Percentiles rank a stretch among this genome's conserved stretches.
phyloP scores from a whole-genome alignment of 1,140 invertebrate genomes.

The Bicyclus anynana region DNA sequence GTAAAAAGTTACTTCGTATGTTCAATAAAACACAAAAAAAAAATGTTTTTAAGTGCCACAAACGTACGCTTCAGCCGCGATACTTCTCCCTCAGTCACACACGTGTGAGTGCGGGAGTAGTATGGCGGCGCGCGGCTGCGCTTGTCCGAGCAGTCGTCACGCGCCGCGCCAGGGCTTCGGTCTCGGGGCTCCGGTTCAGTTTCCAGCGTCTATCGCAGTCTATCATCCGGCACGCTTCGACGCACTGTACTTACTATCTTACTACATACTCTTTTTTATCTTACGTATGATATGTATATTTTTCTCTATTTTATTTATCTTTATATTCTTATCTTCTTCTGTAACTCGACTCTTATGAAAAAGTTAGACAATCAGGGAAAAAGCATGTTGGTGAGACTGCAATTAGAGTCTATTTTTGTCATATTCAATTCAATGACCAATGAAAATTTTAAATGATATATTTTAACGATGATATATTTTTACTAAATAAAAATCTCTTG shows the following conservation, averaged over 20 bases:
- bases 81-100: constrained; percentile 39
- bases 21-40: not conserved
- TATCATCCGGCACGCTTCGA: constrained; percentile 48
- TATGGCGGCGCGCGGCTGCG: constrained; percentile 21
- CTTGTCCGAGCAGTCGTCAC: constrained; percentile 44
- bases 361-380: not conserved
- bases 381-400: not conserved
- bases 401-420: too few species aligned
- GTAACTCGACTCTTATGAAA: constrained; percentile 35
- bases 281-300: constrained; percentile 29
- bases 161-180: constrained; percentile 31
- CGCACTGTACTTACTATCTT: constrained; percentile 31
- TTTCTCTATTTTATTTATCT: constrained; percentile 6
- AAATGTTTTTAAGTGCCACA: not conserved
- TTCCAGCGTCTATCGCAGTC: constrained; percentile 28
- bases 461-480: too few species aligned
- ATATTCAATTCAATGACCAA: too few species aligned
- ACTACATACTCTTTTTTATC: constrained; percentile 27
- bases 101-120: constrained; percentile 37
- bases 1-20: not conserved
- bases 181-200: constrained; percentile 17
- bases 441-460: too few species aligned
- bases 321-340: constrained; percentile 17
- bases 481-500: too few species aligned
- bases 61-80: constrained; percentile 20